Base-by-base conservation (phyloP, 2,113 vertebrate species). In the Phaethornis superciliosus region DNA sequence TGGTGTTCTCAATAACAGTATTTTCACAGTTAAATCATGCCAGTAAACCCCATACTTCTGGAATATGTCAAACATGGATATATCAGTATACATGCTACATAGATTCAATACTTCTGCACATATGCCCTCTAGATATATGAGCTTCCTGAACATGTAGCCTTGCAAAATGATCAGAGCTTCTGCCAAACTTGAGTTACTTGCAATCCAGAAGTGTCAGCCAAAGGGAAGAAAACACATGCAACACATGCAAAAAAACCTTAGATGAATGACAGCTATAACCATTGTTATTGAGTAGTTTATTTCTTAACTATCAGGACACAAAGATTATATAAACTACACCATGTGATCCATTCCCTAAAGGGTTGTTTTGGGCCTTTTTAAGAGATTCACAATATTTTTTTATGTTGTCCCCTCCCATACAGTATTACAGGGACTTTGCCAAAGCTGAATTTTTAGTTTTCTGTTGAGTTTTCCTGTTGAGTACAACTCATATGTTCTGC, bases 321-420 rank as follows among this genome's bases (percentile, higher is more conserved):
- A 76, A 68, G 11, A 40, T 40, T 74, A 32, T 44, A 54, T 35
- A 60, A 51, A 79, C 17, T 44, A 17, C 15, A 15, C 60, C 69
- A 20, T 27, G 17, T 55, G 16, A n/a, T 72, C 9, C 11, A 17
- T 49, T 85, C 85, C 22, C 32, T 52, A 35, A 59, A 67, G 24
- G 7, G 8, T 28, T 64, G 1, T 59, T 83, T 63, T 26, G n/a
- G 21, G 27, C 18, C 28, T 22, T 67, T 68, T 78, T 52, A 69
- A 27, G 59, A 64, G 33, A 40, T 64, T 46, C 15, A 10, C 23
- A 64, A 8, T 4, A 13, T n/a, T n/a, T 32, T n/a, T 60, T 30
- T 42, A 17, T 33, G 5, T 16, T 4, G 19, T 54, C 28, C 15
- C 18, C 4, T 0, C 8, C 26, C 10, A 5, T 5, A 7, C 10